Base-by-base conservation (phyloP, 2,888 invertebrate genomes). In the Habrosyne pyritoides region DNA sequence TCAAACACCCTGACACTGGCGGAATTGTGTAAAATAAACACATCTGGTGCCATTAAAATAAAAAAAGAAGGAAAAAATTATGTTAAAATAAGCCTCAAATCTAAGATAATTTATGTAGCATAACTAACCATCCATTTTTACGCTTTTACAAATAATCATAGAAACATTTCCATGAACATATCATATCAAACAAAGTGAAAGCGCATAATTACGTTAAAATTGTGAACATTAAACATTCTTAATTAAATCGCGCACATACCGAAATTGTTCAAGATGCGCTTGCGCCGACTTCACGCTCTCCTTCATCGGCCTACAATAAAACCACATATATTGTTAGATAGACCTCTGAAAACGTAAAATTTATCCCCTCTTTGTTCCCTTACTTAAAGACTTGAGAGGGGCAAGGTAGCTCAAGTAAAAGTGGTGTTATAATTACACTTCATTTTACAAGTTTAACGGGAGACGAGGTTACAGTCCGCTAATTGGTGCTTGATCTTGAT, bases 251-350 rank as follows among this genome's bases (percentile, higher is more conserved):
- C 66, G 57, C 73, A 68, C 71, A 73, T 71, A 77, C 77, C 77
- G 65, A 81, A 81, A 77, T 75, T 73, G 67, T 66, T 57, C 30
- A 51, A 28, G 49, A 53, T 53, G 58, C 64, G 70, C 67, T 64
- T 69, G 62, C 67, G 63, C 60, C 61, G 52, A 54, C 74, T 84
- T 84, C 85, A 83, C 83, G 84, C 78, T 85, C 81, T 80, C 84
- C 67, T 82, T 78, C 57, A 57, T 69, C 71, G 67, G 68, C 71
- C 71, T 71, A 71, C 69, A 72, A 70, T 60, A 49, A 53, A 49
- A 59, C 55, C 59, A 67, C 56, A 30, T 52, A 50, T 10, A 14
- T 22, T 50, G 12, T n/a, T 55, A 60, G 48, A 47, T 54, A 65
- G 71, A 68, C 57, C 67, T 46, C 57, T 63, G 48, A 59, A 54